A percentile compares a stretch with the other conserved stretches of the same genome.
Evolutionary conservation across 2,888 invertebrate species (phyloP).

Genomic region (Mayetiola destructor): DNA sequence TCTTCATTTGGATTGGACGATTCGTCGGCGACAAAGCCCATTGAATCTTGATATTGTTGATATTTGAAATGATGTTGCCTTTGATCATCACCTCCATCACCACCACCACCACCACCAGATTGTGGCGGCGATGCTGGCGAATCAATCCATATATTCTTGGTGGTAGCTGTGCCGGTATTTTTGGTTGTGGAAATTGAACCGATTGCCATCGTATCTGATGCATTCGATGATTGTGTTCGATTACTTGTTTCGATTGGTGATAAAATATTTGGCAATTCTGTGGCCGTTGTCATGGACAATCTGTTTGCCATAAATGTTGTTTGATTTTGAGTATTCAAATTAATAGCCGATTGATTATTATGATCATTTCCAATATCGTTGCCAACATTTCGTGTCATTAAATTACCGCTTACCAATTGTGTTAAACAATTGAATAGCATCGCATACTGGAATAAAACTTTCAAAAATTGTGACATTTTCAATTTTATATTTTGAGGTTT

Average conservation of each 20-base stretch:
- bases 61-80: background rate
- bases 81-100: background rate
- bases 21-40: background rate
- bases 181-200: too few species aligned
- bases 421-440: background rate
- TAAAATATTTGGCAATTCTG: background rate
- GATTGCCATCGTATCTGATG: too few species aligned
- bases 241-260: background rate
- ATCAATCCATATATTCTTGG: too few species aligned
- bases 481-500: too few species aligned
- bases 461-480: too few species aligned
- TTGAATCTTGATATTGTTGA: background rate
- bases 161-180: too few species aligned
- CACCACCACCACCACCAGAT: background rate
- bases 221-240: background rate
- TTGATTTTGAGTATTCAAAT: background rate
- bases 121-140: background rate
- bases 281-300: background rate
- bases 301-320: background rate
- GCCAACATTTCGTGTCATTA: background rate
- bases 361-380: slow-evolving; percentile 1
- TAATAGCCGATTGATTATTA: background rate
- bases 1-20: background rate
- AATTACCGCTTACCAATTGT: background rate
- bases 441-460: too few species aligned